Evolutionary conservation across 2,888 invertebrate genomes (phyloP), one percentile per base, ranked within the genome.

Genomic region (Catocala nupta): DNA sequence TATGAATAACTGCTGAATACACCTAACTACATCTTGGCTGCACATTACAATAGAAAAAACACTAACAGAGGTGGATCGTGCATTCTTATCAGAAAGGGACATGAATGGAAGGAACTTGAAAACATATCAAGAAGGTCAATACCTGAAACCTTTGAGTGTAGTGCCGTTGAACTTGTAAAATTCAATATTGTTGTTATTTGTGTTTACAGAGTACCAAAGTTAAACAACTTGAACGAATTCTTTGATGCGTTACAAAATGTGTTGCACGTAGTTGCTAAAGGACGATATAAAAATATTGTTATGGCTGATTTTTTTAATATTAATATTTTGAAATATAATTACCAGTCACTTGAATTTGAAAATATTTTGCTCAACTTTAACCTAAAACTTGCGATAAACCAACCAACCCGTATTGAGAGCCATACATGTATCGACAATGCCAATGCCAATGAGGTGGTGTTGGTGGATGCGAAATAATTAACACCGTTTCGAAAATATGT

Each of bases 11-110:
- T n/a, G 1, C 6, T 54, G 36, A 10, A 8, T 13, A 50, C 55
- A 34, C 55, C 55, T 7, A 50, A 60, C 33, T 60, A 55, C 42
- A 43, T 39, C n/a, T n/a, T n/a, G n/a, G n/a, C n/a, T n/a, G n/a
- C n/a, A n/a, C n/a, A n/a, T n/a, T n/a, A n/a, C n/a, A 11, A 16
- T 10, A 49, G 54, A 48, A 54, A 42, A 5, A 34, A 58, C 5
- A 11, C 43, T 16, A 60, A 50, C 10, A 54, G 59, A 34, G 59
- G 59, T 9, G 59, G 59, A 6, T 12, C 59, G 4, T 60, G 59
- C 7, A 60, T 60, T 33, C 44, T 55, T 9, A 10, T 50, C 0
- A 60, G 25, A 50, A 54, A 60, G 1, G 49, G 33, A 0, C 44
- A 50, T 12, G 33, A 55, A 55, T 60, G 11, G 13, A 44, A 45